Percentiles rank a stretch among this genome's conserved stretches.
phyloP scores from a whole-genome alignment of 2,888 invertebrate species.

The Drosophila diplacantha region DNA sequence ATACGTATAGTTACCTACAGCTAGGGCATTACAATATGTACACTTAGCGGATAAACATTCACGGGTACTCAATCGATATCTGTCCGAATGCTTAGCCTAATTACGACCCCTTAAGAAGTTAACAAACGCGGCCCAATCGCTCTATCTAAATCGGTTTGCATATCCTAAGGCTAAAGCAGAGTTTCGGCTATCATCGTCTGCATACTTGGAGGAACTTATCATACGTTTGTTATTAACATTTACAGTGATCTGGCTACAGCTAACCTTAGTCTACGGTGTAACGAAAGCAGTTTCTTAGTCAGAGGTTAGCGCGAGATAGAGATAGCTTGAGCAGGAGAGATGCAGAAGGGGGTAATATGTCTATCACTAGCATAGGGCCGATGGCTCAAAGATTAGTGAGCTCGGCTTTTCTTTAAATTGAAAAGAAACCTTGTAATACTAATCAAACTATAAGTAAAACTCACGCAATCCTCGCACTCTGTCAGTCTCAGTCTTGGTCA shows the following conservation, averaged over 20 bases:
- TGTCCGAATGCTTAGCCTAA: conserved; percentile 18
- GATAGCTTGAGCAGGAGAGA: conserved; percentile 14
- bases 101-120: conserved; percentile 32
- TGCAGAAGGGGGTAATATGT: conserved; percentile 48
- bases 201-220: conserved; percentile 68
- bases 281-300: conserved; percentile 40
- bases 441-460: conserved; percentile 32
- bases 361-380: conserved; percentile 66
- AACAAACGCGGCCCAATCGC: conserved; percentile 40
- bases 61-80: conserved; percentile 28
- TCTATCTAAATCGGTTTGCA: conserved; percentile 23
- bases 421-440: conserved; percentile 53
- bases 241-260: conserved; percentile 57
- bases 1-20: conserved; percentile 28
- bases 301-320: conserved; percentile 24
- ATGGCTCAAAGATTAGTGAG: conserved; percentile 20
- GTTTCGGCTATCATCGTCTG: conserved; percentile 36
- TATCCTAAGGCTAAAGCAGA: conserved; percentile 30
- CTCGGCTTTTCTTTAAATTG: conserved; percentile 34
- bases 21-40: conserved; percentile 44
- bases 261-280: conserved; percentile 41
- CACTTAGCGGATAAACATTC: conserved; percentile 33
- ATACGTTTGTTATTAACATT: conserved; percentile 61
- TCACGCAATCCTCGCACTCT: conserved; percentile 36
- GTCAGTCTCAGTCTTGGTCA: conserved; percentile 56